phyloP scores from a whole-genome alignment of 2,113 vertebrate species.

The Oreochromis aureus region DNA sequence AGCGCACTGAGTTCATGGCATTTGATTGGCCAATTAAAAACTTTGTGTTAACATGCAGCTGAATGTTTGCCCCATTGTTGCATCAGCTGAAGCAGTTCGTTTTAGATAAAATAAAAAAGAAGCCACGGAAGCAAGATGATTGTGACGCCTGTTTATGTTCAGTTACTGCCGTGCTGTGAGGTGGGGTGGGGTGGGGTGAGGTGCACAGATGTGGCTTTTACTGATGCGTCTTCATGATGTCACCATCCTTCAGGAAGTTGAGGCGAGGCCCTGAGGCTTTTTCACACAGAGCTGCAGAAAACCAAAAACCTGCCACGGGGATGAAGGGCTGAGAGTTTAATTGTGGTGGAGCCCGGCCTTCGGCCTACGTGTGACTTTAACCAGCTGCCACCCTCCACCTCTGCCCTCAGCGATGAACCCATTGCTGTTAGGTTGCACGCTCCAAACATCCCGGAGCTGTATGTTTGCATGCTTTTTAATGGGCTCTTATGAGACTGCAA shows the following conservation, averaged over 20 bases:
- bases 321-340: constrained; percentile 14
- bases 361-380: background rate
- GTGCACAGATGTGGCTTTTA: constrained; percentile 48
- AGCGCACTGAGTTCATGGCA: background rate
- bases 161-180: background rate
- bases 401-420: constrained; percentile 12
- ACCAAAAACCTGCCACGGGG: constrained; percentile 21
- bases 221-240: constrained; percentile 10
- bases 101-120: background rate
- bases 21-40: background rate
- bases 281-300: constrained; percentile 30
- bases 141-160: background rate
- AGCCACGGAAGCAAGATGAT: background rate
- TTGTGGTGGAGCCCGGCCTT: background rate
- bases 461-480: constrained; percentile 47
- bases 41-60: background rate
- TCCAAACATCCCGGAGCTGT: background rate
- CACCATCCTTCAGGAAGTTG: constrained; percentile 22
- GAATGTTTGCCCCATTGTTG: background rate
- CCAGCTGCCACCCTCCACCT: constrained; percentile 35
- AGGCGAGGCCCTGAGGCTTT: background rate
- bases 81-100: background rate
- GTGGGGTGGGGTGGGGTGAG: background rate
- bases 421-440: constrained; percentile 3
- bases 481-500: constrained; percentile 31